A percentile compares a stretch with the other conserved stretches of the same genome.
These are phyloP conservation scores for Mythimna ferrago DNA, from an alignment of 2,888 invertebrate species.

Conservation along the genomic window DNA sequence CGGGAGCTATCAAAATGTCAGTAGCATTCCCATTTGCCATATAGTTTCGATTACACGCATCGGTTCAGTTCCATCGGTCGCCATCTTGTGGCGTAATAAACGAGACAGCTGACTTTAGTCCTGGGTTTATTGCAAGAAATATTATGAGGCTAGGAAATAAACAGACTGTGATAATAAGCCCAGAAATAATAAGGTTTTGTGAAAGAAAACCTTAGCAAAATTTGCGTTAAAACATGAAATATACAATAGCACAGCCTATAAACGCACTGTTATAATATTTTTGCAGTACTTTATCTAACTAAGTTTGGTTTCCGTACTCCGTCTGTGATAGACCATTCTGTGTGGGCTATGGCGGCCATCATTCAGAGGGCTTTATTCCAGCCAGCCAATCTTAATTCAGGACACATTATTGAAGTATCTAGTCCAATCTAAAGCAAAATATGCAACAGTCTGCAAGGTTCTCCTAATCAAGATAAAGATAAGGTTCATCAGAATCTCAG, in stretches of 20 bases:
- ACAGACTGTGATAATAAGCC: conserved; percentile 11
- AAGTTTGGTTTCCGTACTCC: no score
- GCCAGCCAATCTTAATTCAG: no score
- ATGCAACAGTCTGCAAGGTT: background rate
- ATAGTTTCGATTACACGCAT: conserved; percentile 52
- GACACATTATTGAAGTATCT: no score
- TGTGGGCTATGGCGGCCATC: no score
- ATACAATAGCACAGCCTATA: background rate
- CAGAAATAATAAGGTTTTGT: background rate
- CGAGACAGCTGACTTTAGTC: conserved; percentile 13
- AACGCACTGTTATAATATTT: no score
- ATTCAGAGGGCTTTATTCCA: no score
- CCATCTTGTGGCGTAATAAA: conserved; percentile 52
- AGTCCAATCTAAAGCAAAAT: background rate
- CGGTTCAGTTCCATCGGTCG: conserved; percentile 46
- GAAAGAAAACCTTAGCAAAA: background rate
- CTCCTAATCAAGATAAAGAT: background rate
- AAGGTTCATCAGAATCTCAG: background rate
- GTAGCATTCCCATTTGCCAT: conserved; percentile 40
- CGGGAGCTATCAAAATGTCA: conserved; percentile 33
- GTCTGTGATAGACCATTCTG: no score
- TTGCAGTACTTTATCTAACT: no score
- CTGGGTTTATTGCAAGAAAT: conserved; percentile 22
- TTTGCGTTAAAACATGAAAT: background rate
- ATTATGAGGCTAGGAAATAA: conserved; percentile 6